phyloP scores from a whole-genome alignment of 64 coral and sea anemone genomes.

The Orbicella faveolata region DNA sequence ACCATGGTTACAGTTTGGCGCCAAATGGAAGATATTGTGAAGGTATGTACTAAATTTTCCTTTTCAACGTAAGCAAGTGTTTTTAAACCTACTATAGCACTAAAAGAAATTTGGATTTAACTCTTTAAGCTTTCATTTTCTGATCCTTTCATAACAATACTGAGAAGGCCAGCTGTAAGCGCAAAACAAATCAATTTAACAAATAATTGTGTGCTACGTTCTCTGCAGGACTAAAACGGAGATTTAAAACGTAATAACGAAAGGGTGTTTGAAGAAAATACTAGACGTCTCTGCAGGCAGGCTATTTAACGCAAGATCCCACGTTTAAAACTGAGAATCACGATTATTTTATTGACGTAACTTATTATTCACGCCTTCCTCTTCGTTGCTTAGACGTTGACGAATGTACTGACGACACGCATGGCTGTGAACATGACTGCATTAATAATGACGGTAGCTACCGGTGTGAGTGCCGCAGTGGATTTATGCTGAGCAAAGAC shows the following conservation, averaged over 20 bases:
- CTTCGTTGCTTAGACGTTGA: slow-evolving; percentile 18
- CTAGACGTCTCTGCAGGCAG: too few species aligned
- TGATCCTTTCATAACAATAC: too few species aligned
- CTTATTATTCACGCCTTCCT: not conserved
- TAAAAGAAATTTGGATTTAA: not conserved
- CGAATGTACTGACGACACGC: slow-evolving; percentile 11
- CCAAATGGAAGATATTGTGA: slow-evolving; percentile 81
- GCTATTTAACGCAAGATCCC: too few species aligned
- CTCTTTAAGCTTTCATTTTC: too few species aligned
- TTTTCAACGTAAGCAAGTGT: not conserved
- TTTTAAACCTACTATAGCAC: not conserved
- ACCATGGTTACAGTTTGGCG: slow-evolving; percentile 56
- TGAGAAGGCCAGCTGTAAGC: too few species aligned
- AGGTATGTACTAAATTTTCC: slow-evolving; percentile 23
- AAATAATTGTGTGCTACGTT: too few species aligned
- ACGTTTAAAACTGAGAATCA: too few species aligned
- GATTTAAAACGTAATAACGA: too few species aligned
- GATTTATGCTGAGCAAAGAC: slow-evolving; percentile 83
- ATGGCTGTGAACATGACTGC: slow-evolving; percentile 72
- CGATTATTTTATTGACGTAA: too few species aligned
- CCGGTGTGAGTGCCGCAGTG: slow-evolving; percentile 67
- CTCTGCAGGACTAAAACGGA: too few species aligned
- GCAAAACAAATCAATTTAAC: too few species aligned
- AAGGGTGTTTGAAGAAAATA: too few species aligned
- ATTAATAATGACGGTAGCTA: slow-evolving; percentile 26